phyloP scores from a whole-genome alignment of 2,888 invertebrate species.

The Neuroscelio doddi region DNA sequence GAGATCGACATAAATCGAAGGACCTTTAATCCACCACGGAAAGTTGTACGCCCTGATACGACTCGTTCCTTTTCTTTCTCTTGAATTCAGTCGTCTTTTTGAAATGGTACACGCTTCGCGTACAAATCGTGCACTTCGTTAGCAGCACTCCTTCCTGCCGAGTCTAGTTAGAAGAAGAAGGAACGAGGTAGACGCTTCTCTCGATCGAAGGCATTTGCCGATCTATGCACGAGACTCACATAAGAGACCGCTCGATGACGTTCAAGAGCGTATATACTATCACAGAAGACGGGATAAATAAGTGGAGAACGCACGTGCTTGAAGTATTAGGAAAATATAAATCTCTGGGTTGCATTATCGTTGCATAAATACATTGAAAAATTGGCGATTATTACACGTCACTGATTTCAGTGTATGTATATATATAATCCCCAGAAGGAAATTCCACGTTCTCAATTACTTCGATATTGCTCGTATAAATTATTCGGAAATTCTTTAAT shows the following conservation, averaged over 20 bases:
- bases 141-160: constrained; percentile 18
- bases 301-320: constrained; percentile 8
- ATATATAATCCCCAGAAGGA: too few relatives aligned
- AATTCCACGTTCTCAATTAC: too few relatives aligned
- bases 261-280: constrained; percentile 17
- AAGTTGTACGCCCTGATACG: constrained; percentile 29
- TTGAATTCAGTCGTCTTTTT: constrained; percentile 14
- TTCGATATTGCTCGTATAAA: too few relatives aligned
- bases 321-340: constrained; percentile 19
- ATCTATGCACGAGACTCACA: constrained; percentile 23
- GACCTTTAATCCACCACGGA: constrained; percentile 21
- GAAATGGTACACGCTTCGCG: constrained; percentile 22
- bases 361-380: not conserved
- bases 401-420: too few relatives aligned
- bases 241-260: constrained; percentile 20
- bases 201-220: constrained; percentile 31
- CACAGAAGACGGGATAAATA: not conserved
- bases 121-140: constrained; percentile 38
- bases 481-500: too few relatives aligned
- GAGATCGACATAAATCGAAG: constrained; percentile 16
- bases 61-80: constrained; percentile 24
- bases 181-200: constrained; percentile 24
- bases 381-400: not conserved
- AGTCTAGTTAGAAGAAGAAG: constrained; percentile 26
- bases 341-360: not conserved